Evolutionary conservation across 2,888 invertebrate genomes (phyloP).

Genomic region (Tinea trinotella): DNA sequence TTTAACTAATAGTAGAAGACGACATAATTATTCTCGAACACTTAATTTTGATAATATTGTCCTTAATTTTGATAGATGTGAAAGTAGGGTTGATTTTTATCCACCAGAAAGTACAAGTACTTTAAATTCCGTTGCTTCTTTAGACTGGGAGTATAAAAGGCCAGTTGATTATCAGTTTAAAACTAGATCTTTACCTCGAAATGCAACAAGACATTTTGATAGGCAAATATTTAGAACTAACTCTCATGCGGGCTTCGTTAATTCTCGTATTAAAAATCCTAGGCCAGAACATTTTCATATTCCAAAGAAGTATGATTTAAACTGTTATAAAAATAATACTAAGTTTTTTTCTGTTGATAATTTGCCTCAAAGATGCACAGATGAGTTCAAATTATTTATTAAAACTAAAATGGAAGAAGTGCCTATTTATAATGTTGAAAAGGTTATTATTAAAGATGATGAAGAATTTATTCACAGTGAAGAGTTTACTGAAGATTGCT

Average conservation of each 20-base stretch:
- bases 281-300: constrained; percentile 57
- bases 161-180: constrained; percentile 38
- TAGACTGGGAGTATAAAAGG: constrained; percentile 53
- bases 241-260: constrained; percentile 57
- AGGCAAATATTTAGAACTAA: constrained; percentile 55
- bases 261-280: constrained; percentile 48
- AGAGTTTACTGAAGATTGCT: constrained; percentile 60
- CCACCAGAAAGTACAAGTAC: constrained; percentile 27
- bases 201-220: too few relatives aligned
- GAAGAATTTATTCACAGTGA: constrained; percentile 53
- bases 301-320: constrained; percentile 34
- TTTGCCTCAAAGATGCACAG: constrained; percentile 38
- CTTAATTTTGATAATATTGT: constrained; percentile 42
- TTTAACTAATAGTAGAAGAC: neutral
- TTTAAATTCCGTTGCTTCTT: constrained; percentile 48
- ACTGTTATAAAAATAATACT: constrained; percentile 30
- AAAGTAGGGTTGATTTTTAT: neutral
- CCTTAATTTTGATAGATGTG: too few relatives aligned
- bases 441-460: constrained; percentile 31
- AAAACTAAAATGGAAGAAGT: constrained; percentile 38
- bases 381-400: constrained; percentile 31
- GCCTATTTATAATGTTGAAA: constrained; percentile 31
- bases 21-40: constrained; percentile 39
- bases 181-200: constrained; percentile 44
- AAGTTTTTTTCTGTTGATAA: constrained; percentile 46